phyloP scores from a whole-genome alignment of 2,797 vertebrate genomes.

The Aldrovandia affinis region DNA sequence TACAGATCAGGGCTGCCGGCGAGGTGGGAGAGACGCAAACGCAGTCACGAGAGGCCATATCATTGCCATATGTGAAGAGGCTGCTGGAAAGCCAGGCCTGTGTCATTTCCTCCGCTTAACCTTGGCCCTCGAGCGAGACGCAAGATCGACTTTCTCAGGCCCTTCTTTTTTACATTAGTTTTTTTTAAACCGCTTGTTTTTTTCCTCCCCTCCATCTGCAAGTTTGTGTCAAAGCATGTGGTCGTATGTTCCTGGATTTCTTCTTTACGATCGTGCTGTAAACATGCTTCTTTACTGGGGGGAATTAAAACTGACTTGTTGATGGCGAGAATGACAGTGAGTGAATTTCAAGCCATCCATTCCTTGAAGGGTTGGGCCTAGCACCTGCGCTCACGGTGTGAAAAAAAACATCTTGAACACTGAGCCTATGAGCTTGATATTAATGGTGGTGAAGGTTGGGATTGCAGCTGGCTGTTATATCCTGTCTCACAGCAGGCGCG shows the following conservation, averaged over 20 bases:
- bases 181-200: not conserved
- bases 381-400: too few species aligned
- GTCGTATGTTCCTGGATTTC: not conserved
- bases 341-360: not conserved
- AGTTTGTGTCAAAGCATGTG: not conserved
- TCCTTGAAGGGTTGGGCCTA: too few species aligned
- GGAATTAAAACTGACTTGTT: not conserved
- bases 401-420: too few species aligned
- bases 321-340: not conserved
- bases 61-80: not conserved
- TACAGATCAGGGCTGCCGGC: too few species aligned
- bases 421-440: too few species aligned
- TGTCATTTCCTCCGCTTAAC: conserved; percentile 11
- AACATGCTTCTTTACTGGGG: not conserved
- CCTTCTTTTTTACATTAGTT: not conserved
- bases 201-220: not conserved
- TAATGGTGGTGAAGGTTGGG: too few species aligned
- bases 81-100: not conserved
- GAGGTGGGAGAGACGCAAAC: too few species aligned
- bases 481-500: too few species aligned
- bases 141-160: not conserved
- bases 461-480: too few species aligned
- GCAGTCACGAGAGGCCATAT: not conserved
- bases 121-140: not conserved
- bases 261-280: not conserved